Conservation (phyloP, 2,888 invertebrate genomes). For the Panzeria rudis region DNA sequence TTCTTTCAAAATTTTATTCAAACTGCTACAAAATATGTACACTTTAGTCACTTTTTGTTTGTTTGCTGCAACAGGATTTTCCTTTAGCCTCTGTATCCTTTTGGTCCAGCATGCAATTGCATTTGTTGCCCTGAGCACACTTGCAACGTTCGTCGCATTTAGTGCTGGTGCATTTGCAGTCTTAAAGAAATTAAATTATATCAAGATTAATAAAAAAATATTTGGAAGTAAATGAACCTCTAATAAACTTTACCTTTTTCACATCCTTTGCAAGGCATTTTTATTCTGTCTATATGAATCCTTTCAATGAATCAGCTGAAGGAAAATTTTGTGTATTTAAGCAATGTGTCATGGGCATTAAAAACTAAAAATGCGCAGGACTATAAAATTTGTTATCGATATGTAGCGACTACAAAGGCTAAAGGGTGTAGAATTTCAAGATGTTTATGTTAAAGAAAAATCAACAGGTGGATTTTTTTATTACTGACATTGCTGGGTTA, state of each 20-base stretch:
- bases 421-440: neutral
- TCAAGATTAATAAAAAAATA: neutral
- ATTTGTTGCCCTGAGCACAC: constrained; percentile 77
- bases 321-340: constrained; percentile 34
- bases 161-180: constrained; percentile 80
- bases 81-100: constrained; percentile 60
- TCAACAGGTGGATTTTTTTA: constrained; percentile 8
- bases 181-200: constrained; percentile 69
- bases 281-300: constrained; percentile 39
- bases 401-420: neutral
- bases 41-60: constrained; percentile 69
- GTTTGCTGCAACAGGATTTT: constrained; percentile 75
- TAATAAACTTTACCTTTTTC: constrained; percentile 75
- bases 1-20: neutral
- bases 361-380: constrained; percentile 33
- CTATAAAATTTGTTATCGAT: constrained; percentile 40
- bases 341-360: neutral
- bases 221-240: neutral
- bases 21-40: neutral
- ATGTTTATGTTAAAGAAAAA: neutral
- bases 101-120: constrained; percentile 74
- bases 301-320: constrained; percentile 40
- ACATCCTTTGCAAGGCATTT: constrained; percentile 79
- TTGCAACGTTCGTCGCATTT: constrained; percentile 81
- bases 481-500: neutral